Conservation (phyloP, 2,113 vertebrate genomes). For the Odobenus rosmarus region DNA sequence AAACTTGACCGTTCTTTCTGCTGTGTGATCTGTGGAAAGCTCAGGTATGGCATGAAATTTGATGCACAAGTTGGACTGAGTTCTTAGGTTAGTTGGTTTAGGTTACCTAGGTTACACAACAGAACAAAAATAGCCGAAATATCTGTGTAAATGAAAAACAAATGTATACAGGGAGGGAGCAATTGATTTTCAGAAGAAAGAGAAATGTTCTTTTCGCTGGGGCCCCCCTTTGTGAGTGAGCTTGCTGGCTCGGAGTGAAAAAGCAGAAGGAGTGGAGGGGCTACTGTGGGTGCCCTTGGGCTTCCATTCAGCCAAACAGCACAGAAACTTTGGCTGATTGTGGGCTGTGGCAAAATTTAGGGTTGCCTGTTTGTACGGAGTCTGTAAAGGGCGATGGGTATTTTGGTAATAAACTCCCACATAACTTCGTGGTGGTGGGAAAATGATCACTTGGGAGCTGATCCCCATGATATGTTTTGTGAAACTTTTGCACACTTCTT, state of each 20-base stretch:
- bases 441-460: not conserved
- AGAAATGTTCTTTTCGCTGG: constrained; percentile 15
- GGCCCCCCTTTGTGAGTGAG: not conserved
- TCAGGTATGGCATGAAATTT: constrained; percentile 12
- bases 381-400: not conserved
- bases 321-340: not conserved
- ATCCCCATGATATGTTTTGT: not conserved
- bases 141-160: constrained; percentile 21
- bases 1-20: not conserved
- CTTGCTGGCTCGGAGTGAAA: not conserved
- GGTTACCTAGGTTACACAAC: constrained; percentile 47
- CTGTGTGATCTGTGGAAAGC: not conserved
- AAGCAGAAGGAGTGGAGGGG: not conserved
- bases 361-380: not conserved
- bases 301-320: not conserved
- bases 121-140: constrained; percentile 57
- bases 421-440: not conserved
- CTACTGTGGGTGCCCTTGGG: not conserved
- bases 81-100: constrained; percentile 35
- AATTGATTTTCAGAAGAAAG: constrained; percentile 10
- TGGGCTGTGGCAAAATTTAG: not conserved
- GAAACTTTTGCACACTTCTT: not conserved
- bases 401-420: not conserved
- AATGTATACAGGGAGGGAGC: not conserved
- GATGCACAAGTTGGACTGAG: not conserved